Evolutionary conservation across 2,888 invertebrate species (phyloP).

Genomic region (Ferdinandea cuprea): DNA sequence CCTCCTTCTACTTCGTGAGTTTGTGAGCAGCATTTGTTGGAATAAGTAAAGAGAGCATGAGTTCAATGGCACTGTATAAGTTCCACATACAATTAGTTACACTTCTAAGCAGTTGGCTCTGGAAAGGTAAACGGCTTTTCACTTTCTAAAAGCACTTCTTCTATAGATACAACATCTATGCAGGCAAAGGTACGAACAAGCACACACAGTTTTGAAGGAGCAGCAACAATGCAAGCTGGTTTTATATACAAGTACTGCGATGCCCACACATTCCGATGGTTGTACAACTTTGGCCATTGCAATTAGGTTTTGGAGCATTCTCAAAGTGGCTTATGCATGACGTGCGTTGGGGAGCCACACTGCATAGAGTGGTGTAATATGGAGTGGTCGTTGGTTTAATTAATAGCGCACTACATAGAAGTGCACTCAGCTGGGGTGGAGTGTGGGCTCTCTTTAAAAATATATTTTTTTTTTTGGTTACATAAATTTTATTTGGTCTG

Average conservation of each 20-base stretch:
- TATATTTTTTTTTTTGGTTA: conserved; percentile 26
- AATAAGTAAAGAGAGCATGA: conserved; percentile 14
- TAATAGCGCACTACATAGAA: conserved; percentile 28
- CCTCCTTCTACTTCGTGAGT: not conserved
- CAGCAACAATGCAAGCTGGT: not conserved
- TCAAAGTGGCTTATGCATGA: conserved; percentile 30
- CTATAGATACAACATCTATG: conserved; percentile 4
- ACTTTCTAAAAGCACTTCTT: conserved; percentile 58
- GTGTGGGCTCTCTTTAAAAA: not conserved
- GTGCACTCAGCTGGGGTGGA: conserved; percentile 12
- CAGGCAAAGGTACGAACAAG: conserved; percentile 16
- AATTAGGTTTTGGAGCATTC: conserved; percentile 29
- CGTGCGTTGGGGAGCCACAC: not conserved
- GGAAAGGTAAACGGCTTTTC: conserved; percentile 61
- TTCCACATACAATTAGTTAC: conserved; percentile 56
- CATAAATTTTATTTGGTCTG: conserved; percentile 14
- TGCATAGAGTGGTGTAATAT: conserved; percentile 41
- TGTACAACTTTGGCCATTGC: conserved; percentile 13
- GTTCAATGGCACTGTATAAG: conserved; percentile 51
- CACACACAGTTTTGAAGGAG: not conserved
- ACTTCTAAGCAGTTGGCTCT: conserved; percentile 40
- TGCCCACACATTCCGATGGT: conserved; percentile 7
- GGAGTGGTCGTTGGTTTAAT: conserved; percentile 49
- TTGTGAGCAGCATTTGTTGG: not conserved
- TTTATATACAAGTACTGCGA: not conserved